A percentile compares a stretch with the other conserved stretches of the same genome.
Conservation (phyloP, 2,888 invertebrate genomes). For the Thecocarcelia acutangulata region DNA sequence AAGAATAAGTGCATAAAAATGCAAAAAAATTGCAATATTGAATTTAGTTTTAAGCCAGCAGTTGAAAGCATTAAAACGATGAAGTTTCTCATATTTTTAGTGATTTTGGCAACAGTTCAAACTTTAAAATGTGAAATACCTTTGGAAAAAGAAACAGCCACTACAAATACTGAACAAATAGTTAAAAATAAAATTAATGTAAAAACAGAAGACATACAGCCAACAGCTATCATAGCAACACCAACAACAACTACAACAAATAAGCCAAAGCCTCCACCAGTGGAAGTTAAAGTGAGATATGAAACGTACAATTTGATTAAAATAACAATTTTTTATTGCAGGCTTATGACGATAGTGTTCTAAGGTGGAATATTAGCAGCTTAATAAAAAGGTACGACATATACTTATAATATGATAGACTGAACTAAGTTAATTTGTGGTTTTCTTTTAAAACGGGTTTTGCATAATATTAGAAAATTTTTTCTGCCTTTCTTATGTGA, state of each 20-base stretch:
- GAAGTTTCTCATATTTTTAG: constrained; percentile 42
- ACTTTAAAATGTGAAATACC: constrained; percentile 42
- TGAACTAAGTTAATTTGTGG: too few relatives aligned
- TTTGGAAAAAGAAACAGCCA: neutral
- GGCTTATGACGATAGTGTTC: constrained; percentile 32
- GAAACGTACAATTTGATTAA: neutral
- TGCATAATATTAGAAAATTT: too few relatives aligned
- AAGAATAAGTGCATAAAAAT: constrained; percentile 43
- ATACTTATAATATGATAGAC: too few relatives aligned
- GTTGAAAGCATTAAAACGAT: constrained; percentile 52
- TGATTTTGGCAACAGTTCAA: constrained; percentile 17
- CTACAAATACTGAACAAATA: constrained; percentile 10
- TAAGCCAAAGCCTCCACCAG: constrained; percentile 1
- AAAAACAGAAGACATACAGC: constrained; percentile 9
- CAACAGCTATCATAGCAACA: constrained; percentile 11
- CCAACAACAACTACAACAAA: neutral
- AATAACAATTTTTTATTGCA: neutral
- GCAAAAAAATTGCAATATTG: constrained; percentile 36
- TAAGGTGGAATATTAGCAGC: constrained; percentile 32
- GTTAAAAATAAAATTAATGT: constrained; percentile 26
- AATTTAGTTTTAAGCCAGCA: constrained; percentile 51
- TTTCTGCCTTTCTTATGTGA: too few relatives aligned
- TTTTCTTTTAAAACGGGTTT: too few relatives aligned
- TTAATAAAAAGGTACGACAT: constrained; percentile 36
- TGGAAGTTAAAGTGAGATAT: constrained; percentile 28